A percentile compares a stretch with the other conserved stretches of the same genome.
Conservation (phyloP, 2,888 invertebrate genomes). For the Copidosoma aretas region DNA sequence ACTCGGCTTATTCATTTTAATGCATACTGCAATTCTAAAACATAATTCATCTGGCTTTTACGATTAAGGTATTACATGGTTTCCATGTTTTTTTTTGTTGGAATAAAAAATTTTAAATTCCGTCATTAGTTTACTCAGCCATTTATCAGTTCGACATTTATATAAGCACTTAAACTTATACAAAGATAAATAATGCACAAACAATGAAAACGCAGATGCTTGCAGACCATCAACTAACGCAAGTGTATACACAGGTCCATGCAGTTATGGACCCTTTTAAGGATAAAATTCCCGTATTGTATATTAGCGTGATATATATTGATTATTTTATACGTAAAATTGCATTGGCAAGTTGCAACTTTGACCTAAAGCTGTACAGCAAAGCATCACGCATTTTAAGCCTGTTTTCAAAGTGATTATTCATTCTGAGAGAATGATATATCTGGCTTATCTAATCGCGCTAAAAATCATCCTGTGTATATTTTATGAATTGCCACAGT, state of each 20-base stretch:
- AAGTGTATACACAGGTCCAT: conserved; percentile 43
- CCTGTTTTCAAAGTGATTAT: no score
- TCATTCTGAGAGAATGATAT: no score
- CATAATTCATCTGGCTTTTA: conserved; percentile 16
- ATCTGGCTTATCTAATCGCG: no score
- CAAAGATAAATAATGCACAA: conserved; percentile 25
- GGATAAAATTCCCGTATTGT: no score
- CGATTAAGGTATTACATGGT: neutral
- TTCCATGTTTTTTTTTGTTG: conserved; percentile 11
- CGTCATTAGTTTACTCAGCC: neutral
- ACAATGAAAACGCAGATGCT: conserved; percentile 31
- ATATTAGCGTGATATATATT: no score
- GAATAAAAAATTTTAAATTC: conserved; percentile 11
- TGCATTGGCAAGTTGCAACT: no score
- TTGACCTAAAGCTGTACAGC: no score
- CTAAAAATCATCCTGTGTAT: no score
- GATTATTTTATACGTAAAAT: no score
- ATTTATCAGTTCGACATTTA: neutral
- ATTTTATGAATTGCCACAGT: no score
- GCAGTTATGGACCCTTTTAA: no score
- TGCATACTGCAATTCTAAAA: conserved; percentile 22
- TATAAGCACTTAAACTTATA: conserved; percentile 5
- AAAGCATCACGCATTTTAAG: no score
- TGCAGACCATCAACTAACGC: conserved; percentile 60
- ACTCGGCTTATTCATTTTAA: conserved; percentile 24